These are phyloP conservation scores for Formica exsecta DNA, from an alignment of 1,140 invertebrate species.

Conservation along the genomic window DNA sequence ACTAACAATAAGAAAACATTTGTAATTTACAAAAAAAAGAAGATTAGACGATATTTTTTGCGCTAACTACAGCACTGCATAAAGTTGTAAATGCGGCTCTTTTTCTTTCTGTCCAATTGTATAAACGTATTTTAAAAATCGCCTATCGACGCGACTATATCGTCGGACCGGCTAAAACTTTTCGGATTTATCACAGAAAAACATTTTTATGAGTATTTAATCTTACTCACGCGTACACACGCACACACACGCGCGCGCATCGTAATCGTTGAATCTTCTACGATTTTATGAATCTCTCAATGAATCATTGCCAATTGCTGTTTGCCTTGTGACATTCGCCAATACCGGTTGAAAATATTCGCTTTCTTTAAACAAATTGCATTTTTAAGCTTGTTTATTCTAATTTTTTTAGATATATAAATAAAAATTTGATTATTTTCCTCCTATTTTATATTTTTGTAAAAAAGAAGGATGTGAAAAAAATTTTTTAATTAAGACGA, in stretches of 20 bases:
- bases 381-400: background rate
- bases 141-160: slow-evolving; percentile 59
- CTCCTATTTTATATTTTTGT: background rate
- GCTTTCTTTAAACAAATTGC: background rate
- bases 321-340: slow-evolving; percentile 19
- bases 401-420: background rate
- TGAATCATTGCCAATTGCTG: background rate
- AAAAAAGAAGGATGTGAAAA: background rate
- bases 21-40: background rate
- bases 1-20: background rate
- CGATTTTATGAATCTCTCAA: background rate
- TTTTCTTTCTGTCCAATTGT: background rate
- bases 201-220: slow-evolving; percentile 82
- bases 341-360: slow-evolving; percentile 27
- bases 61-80: no score
- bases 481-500: background rate
- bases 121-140: slow-evolving; percentile 55
- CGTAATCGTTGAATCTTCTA: background rate
- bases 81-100: slow-evolving; percentile 15
- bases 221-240: slow-evolving; percentile 60
- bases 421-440: background rate
- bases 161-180: slow-evolving; percentile 67
- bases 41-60: background rate
- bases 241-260: slow-evolving; percentile 41
- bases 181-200: slow-evolving; percentile 85